Evolutionary conservation across 2,113 vertebrate species (phyloP).

Genomic region (Entomyzon cyanotis): DNA sequence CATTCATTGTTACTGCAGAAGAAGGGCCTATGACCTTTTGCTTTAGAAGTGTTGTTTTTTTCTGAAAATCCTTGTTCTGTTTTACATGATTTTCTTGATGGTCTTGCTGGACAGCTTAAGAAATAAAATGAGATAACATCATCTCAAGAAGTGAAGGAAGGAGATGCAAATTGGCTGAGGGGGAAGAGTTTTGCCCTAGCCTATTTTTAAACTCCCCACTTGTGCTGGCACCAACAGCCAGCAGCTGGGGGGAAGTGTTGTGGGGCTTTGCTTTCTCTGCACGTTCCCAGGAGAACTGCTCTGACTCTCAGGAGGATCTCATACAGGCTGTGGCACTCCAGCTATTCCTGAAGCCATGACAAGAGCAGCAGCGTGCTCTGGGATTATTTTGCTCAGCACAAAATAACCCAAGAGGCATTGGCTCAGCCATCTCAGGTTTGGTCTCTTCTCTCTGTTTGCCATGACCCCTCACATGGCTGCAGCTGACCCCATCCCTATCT

Average conservation of each 20-base stretch:
- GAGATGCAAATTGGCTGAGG: background rate
- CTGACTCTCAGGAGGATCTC: background rate
- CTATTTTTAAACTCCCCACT: conserved; percentile 6
- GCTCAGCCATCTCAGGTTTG: background rate
- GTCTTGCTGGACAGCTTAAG: background rate
- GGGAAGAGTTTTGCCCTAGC: background rate
- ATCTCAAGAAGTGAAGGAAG: background rate
- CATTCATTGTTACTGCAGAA: background rate
- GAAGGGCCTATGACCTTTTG: background rate
- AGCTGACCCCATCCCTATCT: background rate
- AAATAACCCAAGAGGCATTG: background rate
- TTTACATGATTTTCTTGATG: background rate
- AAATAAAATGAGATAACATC: background rate
- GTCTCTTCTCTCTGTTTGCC: background rate
- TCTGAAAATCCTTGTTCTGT: background rate
- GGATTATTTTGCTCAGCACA: background rate
- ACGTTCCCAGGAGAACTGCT: background rate
- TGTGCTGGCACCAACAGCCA: background rate
- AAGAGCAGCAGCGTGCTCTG: background rate
- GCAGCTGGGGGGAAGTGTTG: background rate
- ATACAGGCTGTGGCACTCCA: background rate
- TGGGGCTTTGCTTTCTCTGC: background rate
- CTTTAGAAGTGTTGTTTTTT: background rate
- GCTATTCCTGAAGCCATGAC: background rate
- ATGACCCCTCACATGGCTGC: background rate